phyloP scores from a whole-genome alignment of 2,888 invertebrate species.

The Hirtodrosophila trivittata region DNA sequence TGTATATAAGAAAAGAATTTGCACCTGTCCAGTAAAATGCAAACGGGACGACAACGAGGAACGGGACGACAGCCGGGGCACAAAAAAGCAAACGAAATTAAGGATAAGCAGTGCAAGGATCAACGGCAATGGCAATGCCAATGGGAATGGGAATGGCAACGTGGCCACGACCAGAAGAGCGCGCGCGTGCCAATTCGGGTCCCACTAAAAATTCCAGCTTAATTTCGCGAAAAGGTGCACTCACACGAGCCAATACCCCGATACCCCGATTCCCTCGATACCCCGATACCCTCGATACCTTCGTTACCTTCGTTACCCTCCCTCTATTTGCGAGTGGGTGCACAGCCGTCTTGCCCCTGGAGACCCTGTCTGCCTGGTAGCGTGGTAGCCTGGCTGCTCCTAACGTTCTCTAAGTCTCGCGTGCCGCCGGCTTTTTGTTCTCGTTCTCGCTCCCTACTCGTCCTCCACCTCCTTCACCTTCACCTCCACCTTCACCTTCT shows the following conservation, averaged over 20 bases:
- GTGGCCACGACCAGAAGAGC: conserved; percentile 14
- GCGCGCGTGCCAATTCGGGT: conserved; percentile 43
- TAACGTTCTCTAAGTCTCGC: conserved; percentile 40
- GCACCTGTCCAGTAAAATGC: conserved; percentile 54
- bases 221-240: conserved; percentile 61
- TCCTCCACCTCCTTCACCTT: background rate
- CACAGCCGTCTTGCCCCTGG: background rate
- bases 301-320: background rate
- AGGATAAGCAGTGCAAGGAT: conserved; percentile 69
- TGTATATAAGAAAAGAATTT: too few species aligned
- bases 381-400: background rate
- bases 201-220: conserved; percentile 65
- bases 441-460: conserved; percentile 4
- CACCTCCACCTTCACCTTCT: background rate
- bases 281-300: conserved; percentile 7
- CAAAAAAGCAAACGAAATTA: conserved; percentile 56
- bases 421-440: conserved; percentile 53
- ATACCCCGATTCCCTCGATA: background rate
- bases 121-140: conserved; percentile 26
- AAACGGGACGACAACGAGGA: conserved; percentile 12
- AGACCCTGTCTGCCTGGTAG: background rate
- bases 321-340: background rate
- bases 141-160: too few species aligned
- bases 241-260: background rate
- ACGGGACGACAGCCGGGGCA: conserved; percentile 38